Conservation (phyloP, 2,888 invertebrate species). For the Platycheirus albimanus region DNA sequence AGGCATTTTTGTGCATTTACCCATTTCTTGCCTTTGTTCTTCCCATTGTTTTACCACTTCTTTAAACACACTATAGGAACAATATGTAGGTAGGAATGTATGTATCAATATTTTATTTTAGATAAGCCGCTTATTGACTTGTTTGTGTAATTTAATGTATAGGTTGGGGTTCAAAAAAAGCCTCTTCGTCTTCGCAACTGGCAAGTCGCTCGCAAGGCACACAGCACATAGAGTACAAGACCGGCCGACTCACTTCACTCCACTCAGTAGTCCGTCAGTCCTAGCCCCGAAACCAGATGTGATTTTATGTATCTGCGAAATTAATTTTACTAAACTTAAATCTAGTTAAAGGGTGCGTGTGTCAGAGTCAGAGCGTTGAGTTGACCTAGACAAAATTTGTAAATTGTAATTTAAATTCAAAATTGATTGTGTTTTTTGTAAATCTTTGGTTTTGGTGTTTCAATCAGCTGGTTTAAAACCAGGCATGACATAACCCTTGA, state of each 20-base stretch:
- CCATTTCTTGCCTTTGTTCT: slow-evolving; percentile 2
- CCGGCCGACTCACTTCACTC: slow-evolving; percentile 9
- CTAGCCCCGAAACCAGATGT: slow-evolving; percentile 2
- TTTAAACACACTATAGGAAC: not conserved
- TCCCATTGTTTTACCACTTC: slow-evolving; percentile 3
- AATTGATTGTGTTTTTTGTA: slow-evolving; percentile 9
- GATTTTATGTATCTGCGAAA: slow-evolving; percentile 1
- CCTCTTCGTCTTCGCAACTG: slow-evolving; percentile 10
- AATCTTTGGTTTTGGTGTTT: not conserved
- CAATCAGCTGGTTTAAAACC: slow-evolving; percentile 32
- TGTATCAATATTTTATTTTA: slow-evolving; percentile 14
- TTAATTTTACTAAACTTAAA: slow-evolving; percentile 6
- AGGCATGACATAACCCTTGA: slow-evolving; percentile 38
- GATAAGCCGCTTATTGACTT: slow-evolving; percentile 36
- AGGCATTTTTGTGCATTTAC: slow-evolving; percentile 1
- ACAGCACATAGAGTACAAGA: not conserved
- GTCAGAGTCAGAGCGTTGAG: not conserved
- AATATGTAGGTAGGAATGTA: too few species aligned
- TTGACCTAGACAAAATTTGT: not conserved
- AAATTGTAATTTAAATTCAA: not conserved
- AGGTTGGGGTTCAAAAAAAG: slow-evolving; percentile 19
- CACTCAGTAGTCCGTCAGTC: not conserved
- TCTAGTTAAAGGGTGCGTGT: slow-evolving; percentile 25
- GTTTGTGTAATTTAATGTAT: slow-evolving; percentile 27
- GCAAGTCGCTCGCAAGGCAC: not conserved